These are phyloP conservation scores for Bufo gargarizans DNA, from an alignment of 2,113 vertebrate species.

Conservation along the genomic window DNA sequence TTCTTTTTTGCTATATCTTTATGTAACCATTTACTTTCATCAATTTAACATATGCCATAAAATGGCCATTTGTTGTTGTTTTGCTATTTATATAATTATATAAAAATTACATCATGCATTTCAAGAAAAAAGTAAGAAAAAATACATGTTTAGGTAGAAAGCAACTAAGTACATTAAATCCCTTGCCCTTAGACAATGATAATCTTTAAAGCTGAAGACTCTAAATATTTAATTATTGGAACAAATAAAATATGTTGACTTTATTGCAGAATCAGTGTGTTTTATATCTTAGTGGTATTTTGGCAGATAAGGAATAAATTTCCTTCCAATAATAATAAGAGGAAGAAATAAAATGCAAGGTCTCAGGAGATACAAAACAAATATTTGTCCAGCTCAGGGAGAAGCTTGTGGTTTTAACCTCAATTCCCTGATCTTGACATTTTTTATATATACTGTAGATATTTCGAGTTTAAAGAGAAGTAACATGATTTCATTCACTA, in stretches of 20 bases:
- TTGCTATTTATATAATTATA: too few species aligned
- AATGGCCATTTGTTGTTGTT: too few species aligned
- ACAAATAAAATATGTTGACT: conserved; percentile 8
- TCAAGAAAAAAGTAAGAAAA: too few species aligned
- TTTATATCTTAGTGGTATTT: background rate
- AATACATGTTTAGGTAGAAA: too few species aligned
- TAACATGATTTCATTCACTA: background rate
- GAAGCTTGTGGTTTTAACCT: conserved; percentile 36
- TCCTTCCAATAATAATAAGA: conserved; percentile 22
- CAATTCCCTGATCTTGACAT: conserved; percentile 4
- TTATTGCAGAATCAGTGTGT: background rate
- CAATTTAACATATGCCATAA: too few species aligned
- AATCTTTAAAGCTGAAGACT: background rate
- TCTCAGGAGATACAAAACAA: conserved; percentile 21
- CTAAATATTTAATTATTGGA: conserved; percentile 19
- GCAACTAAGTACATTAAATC: too few species aligned
- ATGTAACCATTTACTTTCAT: too few species aligned
- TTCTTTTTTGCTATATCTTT: too few species aligned
- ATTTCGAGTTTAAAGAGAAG: background rate
- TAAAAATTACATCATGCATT: too few species aligned
- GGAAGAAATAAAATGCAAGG: conserved; percentile 31
- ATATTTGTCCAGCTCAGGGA: conserved; percentile 23
- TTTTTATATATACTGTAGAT: conserved; percentile 5
- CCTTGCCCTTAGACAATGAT: background rate
- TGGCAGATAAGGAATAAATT: conserved; percentile 20